Conservation (phyloP, 2,797 vertebrate species). For the Syngnathus rostellatus region DNA sequence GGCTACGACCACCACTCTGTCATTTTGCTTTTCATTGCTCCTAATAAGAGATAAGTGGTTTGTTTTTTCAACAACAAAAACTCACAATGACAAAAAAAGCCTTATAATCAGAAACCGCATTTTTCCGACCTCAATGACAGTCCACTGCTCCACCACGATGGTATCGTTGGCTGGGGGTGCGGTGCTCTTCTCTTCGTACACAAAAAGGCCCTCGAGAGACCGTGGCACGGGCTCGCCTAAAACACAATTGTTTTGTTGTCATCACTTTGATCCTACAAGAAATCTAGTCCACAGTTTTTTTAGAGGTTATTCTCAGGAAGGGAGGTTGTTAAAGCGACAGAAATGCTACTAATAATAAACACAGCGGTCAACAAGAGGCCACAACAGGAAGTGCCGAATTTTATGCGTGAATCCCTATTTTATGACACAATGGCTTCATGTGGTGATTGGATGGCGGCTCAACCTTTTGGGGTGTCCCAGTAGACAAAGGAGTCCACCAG, state of each 20-base stretch:
- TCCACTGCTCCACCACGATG: slow-evolving; percentile 98
- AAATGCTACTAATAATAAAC: slow-evolving; percentile 59
- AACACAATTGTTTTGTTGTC: neutral
- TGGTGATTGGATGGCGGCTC: neutral
- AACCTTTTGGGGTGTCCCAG: slow-evolving; percentile 84
- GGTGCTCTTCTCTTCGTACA: slow-evolving; percentile 82
- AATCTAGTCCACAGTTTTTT: neutral
- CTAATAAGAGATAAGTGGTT: neutral
- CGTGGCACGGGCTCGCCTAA: slow-evolving; percentile 84
- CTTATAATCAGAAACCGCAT: neutral
- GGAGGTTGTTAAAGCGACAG: slow-evolving; percentile 11
- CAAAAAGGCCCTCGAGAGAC: slow-evolving; percentile 89
- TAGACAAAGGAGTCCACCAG: slow-evolving; percentile 89
- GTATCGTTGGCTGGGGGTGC: slow-evolving; percentile 84
- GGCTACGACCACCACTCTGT: too few species aligned
- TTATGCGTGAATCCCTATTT: slow-evolving; percentile 13
- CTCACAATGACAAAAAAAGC: neutral
- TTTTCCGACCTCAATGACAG: slow-evolving; percentile 82
- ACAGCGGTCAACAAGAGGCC: slow-evolving; percentile 22
- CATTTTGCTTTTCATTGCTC: neutral
- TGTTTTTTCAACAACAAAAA: neutral
- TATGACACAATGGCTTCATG: neutral
- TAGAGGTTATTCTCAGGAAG: slow-evolving; percentile 46
- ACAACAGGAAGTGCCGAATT: slow-evolving; percentile 46
- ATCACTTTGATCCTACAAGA: neutral